phyloP scores from a whole-genome alignment of 1,140 invertebrate genomes.

The Diorhabda elongata region DNA sequence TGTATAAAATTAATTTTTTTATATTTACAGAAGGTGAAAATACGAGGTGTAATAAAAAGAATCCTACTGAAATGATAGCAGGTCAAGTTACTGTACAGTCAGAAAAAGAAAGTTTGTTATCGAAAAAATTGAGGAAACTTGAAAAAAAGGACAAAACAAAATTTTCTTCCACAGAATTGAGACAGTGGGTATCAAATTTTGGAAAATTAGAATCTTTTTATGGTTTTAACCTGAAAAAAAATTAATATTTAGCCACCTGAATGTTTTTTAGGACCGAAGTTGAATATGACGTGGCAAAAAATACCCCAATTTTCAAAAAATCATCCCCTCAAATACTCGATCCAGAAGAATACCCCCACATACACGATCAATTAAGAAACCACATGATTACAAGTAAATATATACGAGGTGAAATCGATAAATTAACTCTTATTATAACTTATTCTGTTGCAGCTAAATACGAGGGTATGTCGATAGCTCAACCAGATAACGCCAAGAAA shows the following conservation, averaged over 20 bases:
- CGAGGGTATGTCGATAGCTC: constrained; percentile 31
- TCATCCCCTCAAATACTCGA: constrained; percentile 21
- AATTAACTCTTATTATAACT: constrained; percentile 9
- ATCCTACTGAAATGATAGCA: constrained; percentile 28
- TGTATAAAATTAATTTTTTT: neutral
- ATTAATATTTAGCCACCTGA: too few species aligned
- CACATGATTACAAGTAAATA: constrained; percentile 32
- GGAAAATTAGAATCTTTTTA: neutral
- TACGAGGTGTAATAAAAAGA: constrained; percentile 15
- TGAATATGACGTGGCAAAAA: constrained; percentile 30
- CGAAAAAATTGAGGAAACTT: constrained; percentile 82
- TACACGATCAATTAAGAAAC: constrained; percentile 36
- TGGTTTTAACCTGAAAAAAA: too few species aligned
- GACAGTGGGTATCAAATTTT: constrained; percentile 23
- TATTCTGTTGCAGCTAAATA: constrained; percentile 28
- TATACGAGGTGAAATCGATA: neutral
- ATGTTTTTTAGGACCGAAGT: constrained; percentile 27
- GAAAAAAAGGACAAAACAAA: constrained; percentile 66
- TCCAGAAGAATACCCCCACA: constrained; percentile 33
- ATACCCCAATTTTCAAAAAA: constrained; percentile 32
- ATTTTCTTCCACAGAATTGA: constrained; percentile 22
- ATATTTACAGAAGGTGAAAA: constrained; percentile 6
- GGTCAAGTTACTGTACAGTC: constrained; percentile 71
- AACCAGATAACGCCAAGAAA: constrained; percentile 57
- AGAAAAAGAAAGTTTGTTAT: constrained; percentile 74